Percentiles rank a stretch among this genome's conserved stretches.
These are phyloP conservation scores for Lophotriccus pileatus DNA, from an alignment of 2,797 vertebrate species.

Conservation along the genomic window DNA sequence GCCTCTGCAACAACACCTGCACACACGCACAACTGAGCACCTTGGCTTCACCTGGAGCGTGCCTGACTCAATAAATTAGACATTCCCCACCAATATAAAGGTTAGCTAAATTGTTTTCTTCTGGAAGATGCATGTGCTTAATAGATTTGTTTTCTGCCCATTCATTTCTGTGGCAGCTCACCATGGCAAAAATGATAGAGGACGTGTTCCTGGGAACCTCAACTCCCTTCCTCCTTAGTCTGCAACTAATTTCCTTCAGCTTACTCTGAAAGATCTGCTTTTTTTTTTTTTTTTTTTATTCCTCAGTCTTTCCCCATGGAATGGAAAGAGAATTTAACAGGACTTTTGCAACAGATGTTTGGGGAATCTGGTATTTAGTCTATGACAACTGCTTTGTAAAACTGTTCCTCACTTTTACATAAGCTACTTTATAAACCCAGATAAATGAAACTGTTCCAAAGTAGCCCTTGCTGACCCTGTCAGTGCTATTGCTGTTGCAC, in stretches of 20 bases:
- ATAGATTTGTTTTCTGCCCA: not conserved
- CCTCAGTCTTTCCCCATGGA: constrained; percentile 11
- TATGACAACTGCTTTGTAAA: constrained; percentile 8
- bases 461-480: not conserved
- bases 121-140: not conserved
- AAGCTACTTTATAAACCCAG: constrained; percentile 20
- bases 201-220: constrained; percentile 4
- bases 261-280: constrained; percentile 26
- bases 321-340: constrained; percentile 31
- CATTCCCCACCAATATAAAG: not conserved
- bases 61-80: not conserved
- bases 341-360: constrained; percentile 49
- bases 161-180: not conserved
- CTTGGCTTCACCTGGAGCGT: not conserved
- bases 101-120: not conserved
- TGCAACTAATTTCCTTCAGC: constrained; percentile 50
- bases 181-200: not conserved
- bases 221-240: constrained; percentile 10
- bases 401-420: constrained; percentile 10
- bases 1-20: not conserved
- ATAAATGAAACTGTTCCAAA: constrained; percentile 25
- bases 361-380: constrained; percentile 49
- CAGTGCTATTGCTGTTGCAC: not conserved
- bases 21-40: fast-evolving
- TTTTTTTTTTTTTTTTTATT: not conserved